These are phyloP conservation scores for Glareola pratincola DNA, from an alignment of 2,113 vertebrate genomes.

Conservation along the genomic window DNA sequence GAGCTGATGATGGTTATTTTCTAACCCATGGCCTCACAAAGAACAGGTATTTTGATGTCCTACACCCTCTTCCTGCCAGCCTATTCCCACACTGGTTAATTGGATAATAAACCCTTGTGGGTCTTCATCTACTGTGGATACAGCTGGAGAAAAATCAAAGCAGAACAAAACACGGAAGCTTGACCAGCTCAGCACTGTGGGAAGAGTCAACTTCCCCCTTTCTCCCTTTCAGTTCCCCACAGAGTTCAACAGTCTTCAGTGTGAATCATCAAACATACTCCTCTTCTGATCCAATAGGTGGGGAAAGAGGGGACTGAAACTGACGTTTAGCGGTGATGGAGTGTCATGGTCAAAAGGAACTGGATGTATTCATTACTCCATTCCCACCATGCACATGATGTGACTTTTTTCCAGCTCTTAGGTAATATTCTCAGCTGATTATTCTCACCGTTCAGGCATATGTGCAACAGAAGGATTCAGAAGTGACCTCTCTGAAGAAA, in stretches of 20 bases:
- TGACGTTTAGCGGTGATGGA: not conserved
- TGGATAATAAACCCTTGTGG: not conserved
- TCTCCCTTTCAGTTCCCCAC: not conserved
- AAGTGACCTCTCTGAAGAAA: not conserved
- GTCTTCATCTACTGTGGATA: not conserved
- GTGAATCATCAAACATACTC: accelerated
- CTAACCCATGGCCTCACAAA: not conserved
- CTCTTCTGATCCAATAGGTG: not conserved
- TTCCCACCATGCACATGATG: not conserved
- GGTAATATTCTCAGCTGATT: not conserved
- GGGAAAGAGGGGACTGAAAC: not conserved
- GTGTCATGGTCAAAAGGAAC: not conserved
- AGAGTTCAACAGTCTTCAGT: not conserved
- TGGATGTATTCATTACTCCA: accelerated
- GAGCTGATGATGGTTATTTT: not conserved
- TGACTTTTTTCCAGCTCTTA: not conserved
- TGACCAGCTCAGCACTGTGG: not conserved
- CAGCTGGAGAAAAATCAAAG: not conserved
- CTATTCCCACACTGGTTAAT: not conserved
- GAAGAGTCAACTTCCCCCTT: not conserved
- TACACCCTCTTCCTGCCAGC: not conserved
- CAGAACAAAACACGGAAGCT: not conserved
- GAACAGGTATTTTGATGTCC: not conserved
- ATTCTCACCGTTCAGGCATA: not conserved
- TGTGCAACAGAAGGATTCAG: not conserved